These are phyloP conservation scores for Drosophila conformis DNA, from an alignment of 2,888 invertebrate species.

Conservation along the genomic window DNA sequence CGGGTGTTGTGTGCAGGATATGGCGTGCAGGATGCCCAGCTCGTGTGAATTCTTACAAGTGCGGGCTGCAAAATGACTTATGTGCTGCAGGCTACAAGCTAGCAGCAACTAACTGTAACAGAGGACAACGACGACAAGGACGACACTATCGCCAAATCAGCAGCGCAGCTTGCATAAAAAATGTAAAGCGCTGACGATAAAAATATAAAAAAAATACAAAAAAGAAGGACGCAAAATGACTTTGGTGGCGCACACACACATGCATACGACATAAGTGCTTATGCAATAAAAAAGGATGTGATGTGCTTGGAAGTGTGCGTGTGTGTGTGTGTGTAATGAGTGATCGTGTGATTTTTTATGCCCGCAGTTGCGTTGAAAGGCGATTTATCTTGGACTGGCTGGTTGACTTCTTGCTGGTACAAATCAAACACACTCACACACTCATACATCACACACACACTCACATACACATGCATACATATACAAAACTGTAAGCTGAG, in stretches of 20 bases:
- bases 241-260: slow-evolving; percentile 43
- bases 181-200: slow-evolving; percentile 72
- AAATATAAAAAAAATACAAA: slow-evolving; percentile 32
- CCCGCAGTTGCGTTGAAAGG: slow-evolving; percentile 78
- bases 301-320: slow-evolving; percentile 6
- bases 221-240: slow-evolving; percentile 63
- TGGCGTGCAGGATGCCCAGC: slow-evolving; percentile 51
- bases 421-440: slow-evolving; percentile 51
- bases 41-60: slow-evolving; percentile 78
- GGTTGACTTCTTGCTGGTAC: slow-evolving; percentile 65
- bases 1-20: slow-evolving; percentile 33
- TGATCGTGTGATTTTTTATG: slow-evolving; percentile 81
- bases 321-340: slow-evolving; percentile 66
- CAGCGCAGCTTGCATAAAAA: slow-evolving; percentile 75
- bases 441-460: slow-evolving; percentile 34
- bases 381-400: slow-evolving; percentile 78
- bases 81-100: slow-evolving; percentile 62
- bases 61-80: slow-evolving; percentile 75
- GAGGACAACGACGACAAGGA: slow-evolving; percentile 37
- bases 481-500: slow-evolving; percentile 32
- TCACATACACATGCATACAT: slow-evolving; percentile 14
- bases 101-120: slow-evolving; percentile 2
- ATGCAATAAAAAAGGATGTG: slow-evolving; percentile 57
- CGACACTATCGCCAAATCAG: slow-evolving; percentile 80
- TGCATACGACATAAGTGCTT: slow-evolving; percentile 68